Evolutionary conservation across 2,888 invertebrate genomes (phyloP).

Genomic region (Clanis bilineata): DNA sequence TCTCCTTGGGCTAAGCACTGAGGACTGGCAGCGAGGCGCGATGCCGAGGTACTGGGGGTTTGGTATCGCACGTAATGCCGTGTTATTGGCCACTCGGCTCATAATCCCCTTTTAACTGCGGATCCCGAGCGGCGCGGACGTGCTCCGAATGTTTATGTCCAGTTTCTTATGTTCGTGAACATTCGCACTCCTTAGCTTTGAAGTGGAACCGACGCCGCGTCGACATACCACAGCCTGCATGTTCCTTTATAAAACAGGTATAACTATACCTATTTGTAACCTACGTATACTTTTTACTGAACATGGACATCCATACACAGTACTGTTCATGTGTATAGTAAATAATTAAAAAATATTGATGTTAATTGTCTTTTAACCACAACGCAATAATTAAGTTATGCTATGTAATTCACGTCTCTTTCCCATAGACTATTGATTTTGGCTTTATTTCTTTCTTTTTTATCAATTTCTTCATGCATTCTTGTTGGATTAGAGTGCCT

Average conservation of each 20-base stretch:
- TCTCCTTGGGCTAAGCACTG: slow-evolving; percentile 29
- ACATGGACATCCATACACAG: no score
- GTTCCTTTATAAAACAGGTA: slow-evolving; percentile 24
- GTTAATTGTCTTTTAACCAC: no score
- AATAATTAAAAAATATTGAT: no score
- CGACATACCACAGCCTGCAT: slow-evolving; percentile 41
- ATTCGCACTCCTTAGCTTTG: slow-evolving; percentile 65
- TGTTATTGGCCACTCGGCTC: slow-evolving; percentile 75
- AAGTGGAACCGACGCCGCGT: slow-evolving; percentile 46
- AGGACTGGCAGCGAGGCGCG: slow-evolving; percentile 2
- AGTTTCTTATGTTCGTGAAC: slow-evolving; percentile 58
- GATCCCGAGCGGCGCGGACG: slow-evolving; percentile 58
- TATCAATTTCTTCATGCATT: no score
- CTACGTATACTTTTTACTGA: no score
- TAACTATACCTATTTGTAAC: no score
- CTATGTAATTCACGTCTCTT: no score
- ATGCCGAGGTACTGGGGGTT: slow-evolving; percentile 22
- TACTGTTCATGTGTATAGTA: no score
- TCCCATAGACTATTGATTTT: no score
- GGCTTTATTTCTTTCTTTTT: no score
- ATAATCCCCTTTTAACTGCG: slow-evolving; percentile 80
- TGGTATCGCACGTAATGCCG: slow-evolving; percentile 52
- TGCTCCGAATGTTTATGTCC: slow-evolving; percentile 62
- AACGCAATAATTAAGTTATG: no score
- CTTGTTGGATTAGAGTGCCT: no score